A percentile compares a stretch with the other conserved stretches of the same genome.
Evolutionary conservation across 2,888 invertebrate species (phyloP).

Genomic region (Harpalus rubripes): DNA sequence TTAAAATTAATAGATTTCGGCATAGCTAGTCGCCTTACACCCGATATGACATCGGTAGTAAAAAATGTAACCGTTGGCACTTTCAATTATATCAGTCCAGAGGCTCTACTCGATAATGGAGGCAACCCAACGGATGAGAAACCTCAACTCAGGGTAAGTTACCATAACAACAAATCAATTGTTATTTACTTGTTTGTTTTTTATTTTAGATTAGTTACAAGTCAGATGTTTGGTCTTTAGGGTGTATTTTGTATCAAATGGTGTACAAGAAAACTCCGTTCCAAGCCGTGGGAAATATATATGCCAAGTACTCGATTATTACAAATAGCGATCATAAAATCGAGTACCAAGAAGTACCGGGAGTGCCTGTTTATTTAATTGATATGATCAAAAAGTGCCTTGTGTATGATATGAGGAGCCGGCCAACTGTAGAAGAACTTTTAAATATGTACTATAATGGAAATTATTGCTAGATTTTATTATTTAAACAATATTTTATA

Average conservation of each 20-base stretch:
- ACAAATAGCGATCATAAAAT: constrained; percentile 86
- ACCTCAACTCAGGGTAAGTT: constrained; percentile 77
- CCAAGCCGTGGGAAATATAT: constrained; percentile 86
- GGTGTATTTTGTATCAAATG: constrained; percentile 96
- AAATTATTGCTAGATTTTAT: constrained; percentile 48
- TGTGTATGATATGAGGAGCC: constrained; percentile 84
- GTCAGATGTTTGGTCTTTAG: constrained; percentile 98
- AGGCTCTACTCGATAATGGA: constrained; percentile 85
- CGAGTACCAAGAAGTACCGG: constrained; percentile 82
- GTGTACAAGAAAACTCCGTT: constrained; percentile 95
- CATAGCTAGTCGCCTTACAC: constrained; percentile 92
- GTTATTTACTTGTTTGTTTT: constrained; percentile 41
- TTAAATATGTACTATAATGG: constrained; percentile 74
- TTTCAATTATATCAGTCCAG: constrained; percentile 97
- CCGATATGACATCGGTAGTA: constrained; percentile 93
- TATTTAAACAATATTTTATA: constrained; percentile 11
- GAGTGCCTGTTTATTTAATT: constrained; percentile 81
- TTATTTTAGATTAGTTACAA: constrained; percentile 88
- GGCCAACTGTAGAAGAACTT: constrained; percentile 88
- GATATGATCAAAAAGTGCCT: constrained; percentile 86
- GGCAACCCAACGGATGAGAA: constrained; percentile 75
- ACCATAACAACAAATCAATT: constrained; percentile 26
- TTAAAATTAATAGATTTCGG: constrained; percentile 98
- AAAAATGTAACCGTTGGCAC: constrained; percentile 92
- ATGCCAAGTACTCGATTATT: constrained; percentile 89